Evolutionary conservation across 1,140 invertebrate species (phyloP), one percentile per base, ranked within the genome.

Genomic region (Penaeus japonicus): DNA sequence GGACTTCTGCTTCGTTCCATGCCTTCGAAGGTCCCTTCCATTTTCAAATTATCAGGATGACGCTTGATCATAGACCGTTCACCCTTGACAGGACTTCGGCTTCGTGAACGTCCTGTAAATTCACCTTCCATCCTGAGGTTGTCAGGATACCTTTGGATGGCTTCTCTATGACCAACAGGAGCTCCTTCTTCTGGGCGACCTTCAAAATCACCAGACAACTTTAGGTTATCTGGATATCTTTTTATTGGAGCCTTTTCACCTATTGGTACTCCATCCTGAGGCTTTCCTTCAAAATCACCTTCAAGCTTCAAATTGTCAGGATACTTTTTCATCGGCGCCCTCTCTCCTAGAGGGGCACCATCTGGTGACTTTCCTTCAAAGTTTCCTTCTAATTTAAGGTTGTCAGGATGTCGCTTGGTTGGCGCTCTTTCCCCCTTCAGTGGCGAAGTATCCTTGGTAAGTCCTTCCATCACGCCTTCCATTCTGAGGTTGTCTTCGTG

Each of bases 211-310:
- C 95, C 95, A 91, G 95, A 93, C 54, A 93, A 92, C 90, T 92
- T 93, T 0, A 96, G 91, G 91, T 96, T 96, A 90, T 96, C 95
- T 91, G 94, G 92, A 3, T 93, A 94, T 90, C 93, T 94, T 4
- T 94, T 93, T 59, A 94, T 93, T 18, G 93, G 92, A 57, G 94
- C 93, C 90, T 94, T 93, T 89, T 95, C 95, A 0, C 94, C 93
- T 22, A 78, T 91, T 18, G 89, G 84, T 18, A 83, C 82, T 39
- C 80, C 85, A n/a, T 91, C 85, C 54, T 87, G 93, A 93, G 84
- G 94, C 93, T 82, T 87, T n/a, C 89, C 83, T 30, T 90, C 88
- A 85, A 92, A 92, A 20, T 91, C 90, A 35, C 92, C 92, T 70
- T 92, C 92, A 22, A 91, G 84, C n/a, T 78, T 57, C 17, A 91